These are phyloP conservation scores for Allolobophora icterica DNA, from an alignment of 2,888 invertebrate species.

Conservation along the genomic window DNA sequence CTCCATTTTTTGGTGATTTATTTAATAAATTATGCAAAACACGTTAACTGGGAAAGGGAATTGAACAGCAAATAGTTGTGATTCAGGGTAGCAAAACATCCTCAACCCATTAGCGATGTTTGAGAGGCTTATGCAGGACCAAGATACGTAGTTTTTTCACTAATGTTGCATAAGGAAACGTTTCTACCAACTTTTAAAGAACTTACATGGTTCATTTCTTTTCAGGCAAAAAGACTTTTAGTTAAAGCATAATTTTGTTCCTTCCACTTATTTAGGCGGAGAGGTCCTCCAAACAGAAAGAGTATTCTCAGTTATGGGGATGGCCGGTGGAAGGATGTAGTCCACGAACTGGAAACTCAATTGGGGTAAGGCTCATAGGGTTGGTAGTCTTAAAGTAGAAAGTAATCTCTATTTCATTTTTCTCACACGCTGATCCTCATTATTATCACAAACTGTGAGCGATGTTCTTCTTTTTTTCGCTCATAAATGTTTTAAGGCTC, in stretches of 20 bases:
- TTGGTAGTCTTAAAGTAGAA: neutral
- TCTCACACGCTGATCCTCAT: too few relatives aligned
- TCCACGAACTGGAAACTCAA: constrained; percentile 36
- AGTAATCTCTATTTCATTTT: neutral
- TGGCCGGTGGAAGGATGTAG: constrained; percentile 38
- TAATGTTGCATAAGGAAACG: too few relatives aligned
- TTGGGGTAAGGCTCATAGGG: constrained; percentile 35
- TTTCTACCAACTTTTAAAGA: neutral
- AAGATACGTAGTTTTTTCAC: neutral
- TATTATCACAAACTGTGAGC: too few relatives aligned
- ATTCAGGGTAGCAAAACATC: neutral
- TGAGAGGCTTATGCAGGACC: neutral
- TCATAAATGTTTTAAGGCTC: too few relatives aligned
- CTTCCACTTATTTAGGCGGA: constrained; percentile 29
- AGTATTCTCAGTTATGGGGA: constrained; percentile 39
- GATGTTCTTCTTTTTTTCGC: too few relatives aligned
- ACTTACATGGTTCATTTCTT: neutral
- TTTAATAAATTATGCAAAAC: neutral
- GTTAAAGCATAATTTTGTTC: neutral
- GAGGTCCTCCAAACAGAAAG: constrained; percentile 33
- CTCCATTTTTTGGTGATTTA: neutral
- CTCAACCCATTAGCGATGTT: neutral
- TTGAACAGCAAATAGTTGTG: neutral
- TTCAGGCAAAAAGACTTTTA: too few relatives aligned
- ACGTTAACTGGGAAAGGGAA: neutral